A percentile compares a stretch with the other conserved stretches of the same genome.
These are phyloP conservation scores for Poecile montanus DNA, from an alignment of 2,797 vertebrate species.

Conservation along the genomic window DNA sequence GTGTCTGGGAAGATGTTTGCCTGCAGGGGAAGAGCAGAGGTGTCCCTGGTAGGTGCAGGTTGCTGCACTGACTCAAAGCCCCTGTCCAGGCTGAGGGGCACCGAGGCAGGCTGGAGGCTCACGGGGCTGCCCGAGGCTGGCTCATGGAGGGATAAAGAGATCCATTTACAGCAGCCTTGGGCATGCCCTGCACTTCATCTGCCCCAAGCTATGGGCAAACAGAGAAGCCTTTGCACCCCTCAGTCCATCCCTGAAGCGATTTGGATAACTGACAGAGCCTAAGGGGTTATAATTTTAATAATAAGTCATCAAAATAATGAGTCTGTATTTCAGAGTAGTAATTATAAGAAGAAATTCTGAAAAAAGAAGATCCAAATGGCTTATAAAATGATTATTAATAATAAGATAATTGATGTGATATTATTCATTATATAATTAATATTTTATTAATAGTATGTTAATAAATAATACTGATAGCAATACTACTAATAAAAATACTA, in stretches of 20 bases:
- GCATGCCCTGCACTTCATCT: background rate
- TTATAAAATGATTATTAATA: no score
- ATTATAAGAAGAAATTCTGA: background rate
- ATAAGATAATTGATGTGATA: no score
- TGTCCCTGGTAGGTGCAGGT: background rate
- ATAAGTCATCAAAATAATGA: background rate
- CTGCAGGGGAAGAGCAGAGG: background rate
- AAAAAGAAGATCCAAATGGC: background rate
- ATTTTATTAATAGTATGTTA: no score
- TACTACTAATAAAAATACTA: background rate
- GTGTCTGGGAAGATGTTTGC: background rate
- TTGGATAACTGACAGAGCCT: background rate
- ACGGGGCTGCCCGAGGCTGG: background rate
- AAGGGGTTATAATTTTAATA: background rate
- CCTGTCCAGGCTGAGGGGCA: accelerated
- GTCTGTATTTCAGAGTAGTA: background rate
- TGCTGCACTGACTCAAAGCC: background rate
- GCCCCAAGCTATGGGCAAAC: background rate
- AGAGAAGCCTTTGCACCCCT: background rate
- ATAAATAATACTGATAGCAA: no score
- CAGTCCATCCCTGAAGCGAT: background rate
- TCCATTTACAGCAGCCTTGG: background rate
- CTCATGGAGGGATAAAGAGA: background rate
- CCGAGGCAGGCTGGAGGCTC: background rate
- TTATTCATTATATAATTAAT: no score